phyloP scores from a whole-genome alignment of 2,113 vertebrate species.

The Psittacus erithacus region DNA sequence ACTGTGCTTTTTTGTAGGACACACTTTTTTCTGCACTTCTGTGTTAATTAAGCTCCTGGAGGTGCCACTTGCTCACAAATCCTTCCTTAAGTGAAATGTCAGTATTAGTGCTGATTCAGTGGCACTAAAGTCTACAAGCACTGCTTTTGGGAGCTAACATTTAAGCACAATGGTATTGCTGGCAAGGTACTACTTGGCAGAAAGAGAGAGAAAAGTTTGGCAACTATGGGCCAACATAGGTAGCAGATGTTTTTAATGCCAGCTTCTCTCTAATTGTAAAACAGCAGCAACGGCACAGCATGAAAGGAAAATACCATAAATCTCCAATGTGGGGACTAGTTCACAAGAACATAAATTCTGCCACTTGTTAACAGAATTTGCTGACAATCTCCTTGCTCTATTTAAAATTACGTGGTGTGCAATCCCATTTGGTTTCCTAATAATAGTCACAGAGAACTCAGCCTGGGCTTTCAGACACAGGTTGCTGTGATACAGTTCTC shows the following conservation, averaged over 20 bases:
- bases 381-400: neutral
- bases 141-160: neutral
- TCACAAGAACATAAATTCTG: neutral
- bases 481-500: neutral
- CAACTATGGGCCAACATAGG: neutral
- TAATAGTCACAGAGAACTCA: neutral
- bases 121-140: neutral
- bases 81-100: slow-evolving; percentile 9
- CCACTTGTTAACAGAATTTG: slow-evolving; percentile 16
- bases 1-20: neutral
- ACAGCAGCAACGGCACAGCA: slow-evolving; percentile 17
- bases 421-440: neutral
- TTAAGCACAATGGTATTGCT: neutral
- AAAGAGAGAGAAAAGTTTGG: slow-evolving; percentile 21
- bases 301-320: neutral
- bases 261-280: slow-evolving; percentile 56
- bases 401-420: neutral
- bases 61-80: neutral
- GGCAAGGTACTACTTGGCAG: slow-evolving; percentile 21
- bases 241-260: slow-evolving; percentile 61
- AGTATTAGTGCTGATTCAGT: neutral
- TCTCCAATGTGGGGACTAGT: neutral
- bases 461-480: neutral
- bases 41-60: slow-evolving; percentile 23
- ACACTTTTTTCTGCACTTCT: neutral